Conservation (phyloP, 2,888 invertebrate genomes). For the Mycalesis mineus region DNA sequence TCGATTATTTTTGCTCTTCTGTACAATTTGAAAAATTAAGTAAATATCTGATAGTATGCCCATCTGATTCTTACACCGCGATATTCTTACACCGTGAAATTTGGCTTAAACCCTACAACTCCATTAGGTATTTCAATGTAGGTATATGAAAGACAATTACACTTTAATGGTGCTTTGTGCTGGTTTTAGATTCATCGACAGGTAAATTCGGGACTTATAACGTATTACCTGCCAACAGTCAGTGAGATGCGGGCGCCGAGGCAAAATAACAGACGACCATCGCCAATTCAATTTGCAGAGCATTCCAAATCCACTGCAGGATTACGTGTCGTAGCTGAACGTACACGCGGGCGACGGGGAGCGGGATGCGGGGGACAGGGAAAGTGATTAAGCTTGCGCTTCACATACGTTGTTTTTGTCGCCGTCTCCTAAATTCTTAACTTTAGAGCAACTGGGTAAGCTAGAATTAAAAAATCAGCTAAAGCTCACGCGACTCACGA, state of each 20-base stretch:
- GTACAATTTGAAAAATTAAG: too few relatives aligned
- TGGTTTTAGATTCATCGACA: background rate
- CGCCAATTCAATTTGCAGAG: conserved; percentile 27
- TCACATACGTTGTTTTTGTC: conserved; percentile 9
- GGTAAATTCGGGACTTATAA: background rate
- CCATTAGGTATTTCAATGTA: too few relatives aligned
- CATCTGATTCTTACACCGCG: too few relatives aligned
- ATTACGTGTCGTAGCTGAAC: conserved; percentile 12
- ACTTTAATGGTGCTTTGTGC: too few relatives aligned
- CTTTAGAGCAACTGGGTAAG: background rate
- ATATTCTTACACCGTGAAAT: too few relatives aligned
- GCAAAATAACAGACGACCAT: conserved; percentile 3
- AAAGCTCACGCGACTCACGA: too few relatives aligned
- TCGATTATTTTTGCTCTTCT: too few relatives aligned
- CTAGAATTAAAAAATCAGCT: too few relatives aligned
- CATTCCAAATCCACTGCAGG: conserved; percentile 22
- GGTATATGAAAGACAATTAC: too few relatives aligned
- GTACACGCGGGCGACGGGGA: background rate
- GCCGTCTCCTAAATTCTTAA: background rate
- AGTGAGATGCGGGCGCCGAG: background rate
- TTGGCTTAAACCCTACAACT: too few relatives aligned
- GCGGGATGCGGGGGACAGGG: too few relatives aligned
- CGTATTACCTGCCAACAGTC: background rate
- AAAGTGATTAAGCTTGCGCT: conserved; percentile 6
- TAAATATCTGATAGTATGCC: too few relatives aligned